phyloP scores from a whole-genome alignment of 2,113 vertebrate species.

The Tamias sibiricus region DNA sequence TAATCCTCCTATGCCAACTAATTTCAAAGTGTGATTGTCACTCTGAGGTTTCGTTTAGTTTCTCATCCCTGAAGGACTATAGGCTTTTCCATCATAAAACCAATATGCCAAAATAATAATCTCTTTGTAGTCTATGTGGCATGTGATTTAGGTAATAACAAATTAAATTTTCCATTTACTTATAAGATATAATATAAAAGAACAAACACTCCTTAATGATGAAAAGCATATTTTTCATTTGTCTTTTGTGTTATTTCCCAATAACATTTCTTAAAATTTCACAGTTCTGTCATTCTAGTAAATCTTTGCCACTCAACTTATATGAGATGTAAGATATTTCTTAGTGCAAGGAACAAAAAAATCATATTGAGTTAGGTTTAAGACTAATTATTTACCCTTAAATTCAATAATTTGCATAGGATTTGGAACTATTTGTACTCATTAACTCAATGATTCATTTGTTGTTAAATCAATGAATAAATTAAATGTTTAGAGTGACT shows the following conservation, averaged over 20 bases:
- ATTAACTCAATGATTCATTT: background rate
- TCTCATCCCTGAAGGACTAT: background rate
- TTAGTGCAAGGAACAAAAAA: background rate
- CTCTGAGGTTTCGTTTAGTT: slow-evolving; percentile 9
- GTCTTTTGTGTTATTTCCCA: background rate
- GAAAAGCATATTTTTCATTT: background rate
- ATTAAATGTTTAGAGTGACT: background rate
- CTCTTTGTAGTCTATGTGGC: background rate
- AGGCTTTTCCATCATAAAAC: slow-evolving; percentile 37
- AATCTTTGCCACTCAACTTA: background rate
- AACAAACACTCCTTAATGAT: background rate
- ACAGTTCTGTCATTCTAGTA: background rate
- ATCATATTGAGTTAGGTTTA: background rate
- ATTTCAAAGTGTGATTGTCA: slow-evolving; percentile 64
- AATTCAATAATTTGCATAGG: background rate
- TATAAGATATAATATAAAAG: background rate
- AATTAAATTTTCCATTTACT: background rate
- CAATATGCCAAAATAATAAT: slow-evolving; percentile 31
- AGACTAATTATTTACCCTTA: background rate
- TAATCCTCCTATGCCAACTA: slow-evolving; percentile 54
- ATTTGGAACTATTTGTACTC: background rate
- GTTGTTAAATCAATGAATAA: background rate
- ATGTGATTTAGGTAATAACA: slow-evolving; percentile 31
- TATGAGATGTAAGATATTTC: background rate
- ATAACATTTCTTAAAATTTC: background rate